Evolutionary conservation across 1,140 invertebrate species (phyloP).

Genomic region (Chrysomallon squamiferum): DNA sequence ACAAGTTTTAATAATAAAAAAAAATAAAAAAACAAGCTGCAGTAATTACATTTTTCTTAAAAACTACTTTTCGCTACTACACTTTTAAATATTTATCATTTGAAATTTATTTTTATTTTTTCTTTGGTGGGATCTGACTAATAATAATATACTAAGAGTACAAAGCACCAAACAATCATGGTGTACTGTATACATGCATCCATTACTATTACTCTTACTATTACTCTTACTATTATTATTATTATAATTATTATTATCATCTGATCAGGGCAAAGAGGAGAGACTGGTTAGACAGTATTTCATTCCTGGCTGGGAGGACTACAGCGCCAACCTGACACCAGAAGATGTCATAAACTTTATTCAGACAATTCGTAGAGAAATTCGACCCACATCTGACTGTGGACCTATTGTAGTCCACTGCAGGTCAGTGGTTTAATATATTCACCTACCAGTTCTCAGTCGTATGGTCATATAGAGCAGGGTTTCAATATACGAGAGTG

Average conservation of each 20-base stretch:
- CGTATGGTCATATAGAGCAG: not conserved
- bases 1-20: too few relatives aligned
- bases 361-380: conserved; percentile 23
- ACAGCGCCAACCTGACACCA: conserved; percentile 31
- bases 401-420: conserved; percentile 40
- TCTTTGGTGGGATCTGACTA: too few relatives aligned
- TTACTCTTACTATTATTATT: too few relatives aligned
- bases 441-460: not conserved
- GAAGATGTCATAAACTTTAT: conserved; percentile 37
- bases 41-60: too few relatives aligned
- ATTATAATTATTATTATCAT: not conserved
- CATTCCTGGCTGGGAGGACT: conserved; percentile 37
- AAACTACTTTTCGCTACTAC: too few relatives aligned
- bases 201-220: too few relatives aligned
- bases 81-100: too few relatives aligned
- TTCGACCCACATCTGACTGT: conserved; percentile 12
- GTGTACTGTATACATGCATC: too few relatives aligned
- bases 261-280: conserved; percentile 11
- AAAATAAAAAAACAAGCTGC: too few relatives aligned
- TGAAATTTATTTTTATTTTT: too few relatives aligned
- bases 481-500: not conserved
- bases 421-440: conserved; percentile 23
- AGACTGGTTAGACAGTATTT: conserved; percentile 37
- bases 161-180: too few relatives aligned
- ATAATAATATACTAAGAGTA: too few relatives aligned